Percentiles rank a stretch among this genome's conserved stretches.
Conservation (phyloP, 64 coral and sea anemone species). For the Hydrozoanthus tunicans region DNA sequence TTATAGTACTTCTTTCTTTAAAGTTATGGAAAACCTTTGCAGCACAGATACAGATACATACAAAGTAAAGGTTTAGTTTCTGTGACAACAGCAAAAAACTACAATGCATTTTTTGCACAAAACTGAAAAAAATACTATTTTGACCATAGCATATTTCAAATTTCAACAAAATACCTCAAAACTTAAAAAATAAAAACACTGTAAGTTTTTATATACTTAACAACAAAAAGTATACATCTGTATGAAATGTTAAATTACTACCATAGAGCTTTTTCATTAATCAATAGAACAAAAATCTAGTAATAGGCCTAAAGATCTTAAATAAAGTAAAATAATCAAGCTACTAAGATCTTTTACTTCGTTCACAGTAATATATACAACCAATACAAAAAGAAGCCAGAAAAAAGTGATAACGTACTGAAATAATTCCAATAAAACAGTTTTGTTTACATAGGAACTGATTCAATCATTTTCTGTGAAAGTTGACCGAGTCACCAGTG, state of each 20-base stretch:
- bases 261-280: background rate
- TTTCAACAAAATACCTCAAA: background rate
- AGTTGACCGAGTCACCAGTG: background rate
- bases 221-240: background rate
- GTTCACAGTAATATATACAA: no score
- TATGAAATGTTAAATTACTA: background rate
- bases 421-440: background rate
- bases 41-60: no score
- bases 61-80: no score
- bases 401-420: background rate
- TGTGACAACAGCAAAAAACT: no score
- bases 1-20: no score
- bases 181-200: background rate
- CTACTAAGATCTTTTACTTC: no score
- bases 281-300: background rate
- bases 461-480: constrained; percentile 6
- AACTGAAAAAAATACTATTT: no score
- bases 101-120: no score
- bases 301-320: background rate
- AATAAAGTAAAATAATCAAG: no score
- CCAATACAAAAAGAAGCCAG: background rate
- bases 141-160: no score
- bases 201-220: background rate
- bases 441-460: constrained; percentile 26
- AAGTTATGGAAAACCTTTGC: no score